These are phyloP conservation scores for Brevimyrus niger DNA, from an alignment of 2,113 vertebrate genomes.

Conservation along the genomic window DNA sequence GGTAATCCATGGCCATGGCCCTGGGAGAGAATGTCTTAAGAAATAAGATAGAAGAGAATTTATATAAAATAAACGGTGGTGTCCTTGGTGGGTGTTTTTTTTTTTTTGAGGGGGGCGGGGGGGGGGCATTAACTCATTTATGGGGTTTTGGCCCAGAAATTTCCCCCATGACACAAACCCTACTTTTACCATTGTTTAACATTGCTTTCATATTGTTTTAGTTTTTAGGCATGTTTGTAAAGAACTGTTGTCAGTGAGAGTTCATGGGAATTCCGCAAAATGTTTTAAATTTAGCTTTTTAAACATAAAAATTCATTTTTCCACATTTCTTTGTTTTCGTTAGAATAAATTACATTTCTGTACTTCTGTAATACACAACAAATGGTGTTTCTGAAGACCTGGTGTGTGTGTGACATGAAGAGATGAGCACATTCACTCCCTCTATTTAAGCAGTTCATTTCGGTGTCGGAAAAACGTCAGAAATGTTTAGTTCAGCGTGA, in stretches of 20 bases:
- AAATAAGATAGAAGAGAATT: background rate
- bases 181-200: background rate
- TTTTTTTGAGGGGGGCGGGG: background rate
- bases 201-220: background rate
- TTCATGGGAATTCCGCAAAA: background rate
- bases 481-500: constrained; percentile 97
- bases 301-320: background rate
- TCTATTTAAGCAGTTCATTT: constrained; percentile 95
- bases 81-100: background rate
- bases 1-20: too few relatives aligned
- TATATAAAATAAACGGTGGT: background rate
- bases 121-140: background rate
- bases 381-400: constrained; percentile 62
- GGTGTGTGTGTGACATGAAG: constrained; percentile 82
- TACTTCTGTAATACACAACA: constrained; percentile 44
- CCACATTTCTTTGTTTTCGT: background rate
- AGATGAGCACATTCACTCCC: constrained; percentile 80
- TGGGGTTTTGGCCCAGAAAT: background rate
- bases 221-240: background rate
- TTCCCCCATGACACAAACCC: background rate
- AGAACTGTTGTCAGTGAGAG: background rate
- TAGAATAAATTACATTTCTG: background rate
- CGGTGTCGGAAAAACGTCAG: constrained; percentile 93
- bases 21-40: background rate
- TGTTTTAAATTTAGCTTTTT: constrained; percentile 17